Base-by-base conservation (phyloP, 2,888 invertebrate species). In the Nymphalis c-album region DNA sequence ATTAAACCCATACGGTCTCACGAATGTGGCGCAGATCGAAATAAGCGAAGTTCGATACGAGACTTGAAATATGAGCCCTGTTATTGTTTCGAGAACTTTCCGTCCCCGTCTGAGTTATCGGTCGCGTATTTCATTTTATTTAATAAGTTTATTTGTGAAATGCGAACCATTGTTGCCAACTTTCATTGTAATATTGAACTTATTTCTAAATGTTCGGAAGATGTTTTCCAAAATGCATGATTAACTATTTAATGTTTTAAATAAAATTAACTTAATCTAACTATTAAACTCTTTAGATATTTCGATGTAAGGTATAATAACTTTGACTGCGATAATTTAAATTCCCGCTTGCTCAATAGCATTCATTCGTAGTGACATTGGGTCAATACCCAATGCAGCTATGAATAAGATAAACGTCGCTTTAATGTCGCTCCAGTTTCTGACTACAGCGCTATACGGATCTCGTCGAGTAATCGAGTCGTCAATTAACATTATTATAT, bases 71-170 rank as follows among this genome's bases (percentile, higher is more conserved):
- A 85, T 80, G 78, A 77, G 73, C 75, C 72, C 78, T 74, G 79
- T 82, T 85, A 85, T 85, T 85, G 85, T 84, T 85, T 81, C 76
- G 71, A 75, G 69, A 85, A 85, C 75, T 85, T 85, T 77, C 69
- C 78, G 76, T 79, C 57, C 70, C 74, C 66, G 60, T 76, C 74
- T 74, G 76, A 77, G 77, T 78, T 80, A 83, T 82, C 79, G 80
- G 76, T 71, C 72, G 70, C 72, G 70, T 77, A 77, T 77, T 77
- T 78, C 77, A 75, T 78, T 77, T 83, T 80, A 81, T 81, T 78
- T 76, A 68, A 80, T 80, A 83, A 82, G 82, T 71, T 71, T 69
- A 71, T 71, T 71, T 71, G 67, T 71, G 67, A 71, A 71, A 71
- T 67, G 63, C 64, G 66, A 67, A 64, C 61, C 57, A 60, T 55